A percentile compares a stretch with the other conserved stretches of the same genome.
These are phyloP conservation scores for Agrochola litura DNA, from an alignment of 2,888 invertebrate genomes.

Conservation along the genomic window DNA sequence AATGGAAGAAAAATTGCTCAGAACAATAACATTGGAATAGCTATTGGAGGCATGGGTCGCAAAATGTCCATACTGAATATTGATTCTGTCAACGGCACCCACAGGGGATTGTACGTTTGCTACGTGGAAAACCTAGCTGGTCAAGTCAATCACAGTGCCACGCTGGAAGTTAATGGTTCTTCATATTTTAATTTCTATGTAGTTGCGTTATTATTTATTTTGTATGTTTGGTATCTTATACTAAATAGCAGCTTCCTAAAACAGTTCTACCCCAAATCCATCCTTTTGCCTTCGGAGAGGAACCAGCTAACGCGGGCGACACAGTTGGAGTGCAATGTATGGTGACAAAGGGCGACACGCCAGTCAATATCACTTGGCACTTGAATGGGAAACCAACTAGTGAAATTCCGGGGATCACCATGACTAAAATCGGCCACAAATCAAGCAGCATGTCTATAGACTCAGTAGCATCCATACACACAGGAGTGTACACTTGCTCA, in stretches of 20 bases:
- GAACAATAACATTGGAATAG: slow-evolving; percentile 90
- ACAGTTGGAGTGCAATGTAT: slow-evolving; percentile 94
- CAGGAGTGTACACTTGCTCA: slow-evolving; percentile 94
- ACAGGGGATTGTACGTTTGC: slow-evolving; percentile 94
- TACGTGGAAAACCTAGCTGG: slow-evolving; percentile 93
- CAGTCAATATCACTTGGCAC: slow-evolving; percentile 94
- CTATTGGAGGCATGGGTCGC: slow-evolving; percentile 91
- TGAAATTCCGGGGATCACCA: slow-evolving; percentile 89
- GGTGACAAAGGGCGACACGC: slow-evolving; percentile 95
- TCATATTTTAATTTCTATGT: slow-evolving; percentile 67
- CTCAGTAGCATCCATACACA: slow-evolving; percentile 93
- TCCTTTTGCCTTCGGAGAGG: slow-evolving; percentile 94
- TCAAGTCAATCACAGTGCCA: slow-evolving; percentile 92
- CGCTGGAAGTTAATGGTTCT: slow-evolving; percentile 94
- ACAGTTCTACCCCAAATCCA: slow-evolving; percentile 94
- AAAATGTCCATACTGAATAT: slow-evolving; percentile 93
- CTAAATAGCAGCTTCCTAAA: slow-evolving; percentile 61
- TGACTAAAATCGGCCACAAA: slow-evolving; percentile 91
- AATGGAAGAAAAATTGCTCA: slow-evolving; percentile 89
- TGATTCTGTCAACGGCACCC: slow-evolving; percentile 92
- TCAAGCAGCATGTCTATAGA: slow-evolving; percentile 94
- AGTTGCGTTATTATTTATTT: slow-evolving; percentile 63
- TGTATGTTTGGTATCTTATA: slow-evolving; percentile 51
- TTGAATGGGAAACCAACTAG: slow-evolving; percentile 92
- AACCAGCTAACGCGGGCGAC: slow-evolving; percentile 94